Base-by-base conservation (phyloP, 1,140 invertebrate genomes). In the Lordiphosa mommai region DNA sequence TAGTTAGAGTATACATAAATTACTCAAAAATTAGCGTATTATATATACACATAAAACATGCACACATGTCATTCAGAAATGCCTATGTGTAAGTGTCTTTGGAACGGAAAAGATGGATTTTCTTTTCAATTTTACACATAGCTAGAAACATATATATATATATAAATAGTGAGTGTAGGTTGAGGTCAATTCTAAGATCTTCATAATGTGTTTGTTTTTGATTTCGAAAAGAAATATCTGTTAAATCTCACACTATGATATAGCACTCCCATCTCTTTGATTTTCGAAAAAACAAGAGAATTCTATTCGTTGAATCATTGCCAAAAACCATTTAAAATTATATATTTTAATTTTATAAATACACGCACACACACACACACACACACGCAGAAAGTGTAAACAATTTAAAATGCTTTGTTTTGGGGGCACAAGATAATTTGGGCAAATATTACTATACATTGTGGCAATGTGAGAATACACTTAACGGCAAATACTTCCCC, bases 251-350 rank as follows among this genome's bases (percentile, higher is more conserved):
- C 10, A 43, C 12, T 6, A 12, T 43, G 40, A 43, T 43, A 43
- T 43, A 43, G 40, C 27, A 43, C 20, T 43, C 40, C 40, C 23
- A 43, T 27, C 40, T 43, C 40, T 43, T 43, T 43, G 40, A 43
- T 43, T 27, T 29, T 43, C 13, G 40, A 43, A 43, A 43, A 29
- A 17, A 43, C 6, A n/a, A 27, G 9, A 13, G n/a, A 12, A 17
- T 43, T 43, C 27, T 23, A 13, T 43, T 23, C 16, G 8, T 43
- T 43, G 40, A 43, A 43, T 5, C 40, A 20, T 43, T 43, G 40
- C 40, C 40, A 43, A 43, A 43, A 43, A 43, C 40, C 23, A 43
- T 43, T 43, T 43, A 43, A 43, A 43, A 27, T 10, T 43, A 23
- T 43, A 29, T 12, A 43, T 29, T 13, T 23, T 27, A 43, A 27